Conservation (phyloP, 2,113 vertebrate species). For the Aramus guarauna region DNA sequence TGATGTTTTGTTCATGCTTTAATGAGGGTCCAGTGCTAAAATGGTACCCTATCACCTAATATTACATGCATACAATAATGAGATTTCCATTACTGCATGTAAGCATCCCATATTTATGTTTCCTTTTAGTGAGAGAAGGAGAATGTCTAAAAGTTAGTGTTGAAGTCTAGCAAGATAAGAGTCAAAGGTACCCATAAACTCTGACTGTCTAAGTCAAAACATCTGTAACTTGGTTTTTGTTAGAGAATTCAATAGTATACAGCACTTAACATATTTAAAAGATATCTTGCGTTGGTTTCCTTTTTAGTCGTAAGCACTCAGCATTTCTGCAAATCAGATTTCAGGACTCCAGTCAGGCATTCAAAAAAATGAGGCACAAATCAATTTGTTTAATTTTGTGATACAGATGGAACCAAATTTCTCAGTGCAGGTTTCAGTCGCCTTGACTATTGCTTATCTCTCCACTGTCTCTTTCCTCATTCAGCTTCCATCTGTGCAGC, state of each 20-base stretch:
- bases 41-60: accelerated
- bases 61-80: neutral
- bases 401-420: neutral
- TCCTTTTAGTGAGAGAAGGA: neutral
- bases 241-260: neutral
- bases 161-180: neutral
- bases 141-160: neutral
- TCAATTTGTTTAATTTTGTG: neutral
- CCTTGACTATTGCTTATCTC: neutral
- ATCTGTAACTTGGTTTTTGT: accelerated
- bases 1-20: neutral
- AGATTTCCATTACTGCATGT: accelerated
- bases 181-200: neutral
- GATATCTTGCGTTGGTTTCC: neutral
- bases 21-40: neutral
- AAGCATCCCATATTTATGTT: neutral
- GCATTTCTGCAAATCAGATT: neutral
- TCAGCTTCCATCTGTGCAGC: neutral
- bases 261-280: neutral
- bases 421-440: neutral
- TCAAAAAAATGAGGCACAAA: neutral
- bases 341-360: neutral
- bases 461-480: neutral
- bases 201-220: neutral
- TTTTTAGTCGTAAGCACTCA: neutral